Evolutionary conservation across 2,113 vertebrate genomes (phyloP), one percentile per base, ranked within the genome.

Genomic region (Carassius auratus): DNA sequence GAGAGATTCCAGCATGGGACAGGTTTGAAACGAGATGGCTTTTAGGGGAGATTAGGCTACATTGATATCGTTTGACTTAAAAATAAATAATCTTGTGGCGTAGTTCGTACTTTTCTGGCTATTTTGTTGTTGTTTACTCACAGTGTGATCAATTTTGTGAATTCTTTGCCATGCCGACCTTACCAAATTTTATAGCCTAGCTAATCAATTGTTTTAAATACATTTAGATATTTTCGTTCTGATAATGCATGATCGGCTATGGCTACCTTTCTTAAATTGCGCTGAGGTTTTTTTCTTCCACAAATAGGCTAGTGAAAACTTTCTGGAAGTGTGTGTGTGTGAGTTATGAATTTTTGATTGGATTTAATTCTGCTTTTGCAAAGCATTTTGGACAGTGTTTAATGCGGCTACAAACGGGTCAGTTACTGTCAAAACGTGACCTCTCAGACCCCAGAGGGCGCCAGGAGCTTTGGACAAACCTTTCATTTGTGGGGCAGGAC

Each of bases 391-490:
- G 92, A 92, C 86, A 92, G 91, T 94, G 42, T 69, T 95, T 93
- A 93, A 89, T 87, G 92, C 66, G 38, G 91, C 92, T 94, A 93
- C 92, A 94, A 90, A 93, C 26, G 96, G 97, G 96, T 97, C 96
- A 96, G 88, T 85, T 92, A 89, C 92, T 93, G 94, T 93, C 96
- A 95, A 93, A 95, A 93, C 92, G 88, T 96, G 96, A 97, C 96
- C 96, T 94, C 92, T 92, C 88, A 93, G 94, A 95, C 96, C 96
- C 97, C 96, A 97, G 96, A 97, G 96, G 96, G 96, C 94, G 92
- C 95, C 95, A 94, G 96, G 94, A 92, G 96, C 93, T 93, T 89
- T 93, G 92, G 89, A 87, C 85, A 62, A 76, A 83, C 84, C 83
- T 78, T 78, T 85, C 88, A 80, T 74, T 86, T 88, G 78, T 89